Conservation (phyloP, 2,888 invertebrate genomes). For the Neoitamus cyanurus region DNA sequence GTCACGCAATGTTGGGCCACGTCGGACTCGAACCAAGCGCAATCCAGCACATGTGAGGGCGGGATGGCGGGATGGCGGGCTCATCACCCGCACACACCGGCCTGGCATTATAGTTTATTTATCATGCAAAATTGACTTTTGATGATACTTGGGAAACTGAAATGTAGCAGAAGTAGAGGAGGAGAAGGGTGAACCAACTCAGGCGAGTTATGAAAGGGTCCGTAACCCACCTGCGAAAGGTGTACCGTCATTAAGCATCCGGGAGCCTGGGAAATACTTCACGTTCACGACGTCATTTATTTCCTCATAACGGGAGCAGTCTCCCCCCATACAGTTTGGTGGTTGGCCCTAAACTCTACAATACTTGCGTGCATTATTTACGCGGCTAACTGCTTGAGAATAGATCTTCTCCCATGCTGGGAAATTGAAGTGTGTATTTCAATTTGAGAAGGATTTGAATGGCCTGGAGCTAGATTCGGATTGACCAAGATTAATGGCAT, state of each 20-base stretch:
- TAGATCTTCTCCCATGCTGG: too few relatives aligned
- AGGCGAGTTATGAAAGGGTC: neutral
- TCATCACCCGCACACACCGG: neutral
- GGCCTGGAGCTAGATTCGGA: too few relatives aligned
- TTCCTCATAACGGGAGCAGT: neutral
- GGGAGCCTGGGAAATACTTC: neutral
- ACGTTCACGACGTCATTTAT: neutral
- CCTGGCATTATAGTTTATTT: neutral
- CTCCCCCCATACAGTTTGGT: too few relatives aligned
- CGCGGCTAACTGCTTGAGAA: too few relatives aligned
- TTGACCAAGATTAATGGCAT: too few relatives aligned
- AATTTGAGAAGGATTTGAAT: too few relatives aligned
- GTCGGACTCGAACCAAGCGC: neutral
- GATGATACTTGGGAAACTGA: neutral
- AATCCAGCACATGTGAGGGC: neutral
- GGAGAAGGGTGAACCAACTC: neutral
- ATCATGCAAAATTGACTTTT: constrained; percentile 25
- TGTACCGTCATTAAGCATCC: neutral
- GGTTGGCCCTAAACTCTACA: too few relatives aligned
- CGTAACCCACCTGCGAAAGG: neutral
- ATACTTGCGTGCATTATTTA: too few relatives aligned
- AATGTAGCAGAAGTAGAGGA: neutral
- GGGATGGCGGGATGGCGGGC: neutral
- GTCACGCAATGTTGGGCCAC: neutral
- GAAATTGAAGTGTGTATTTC: too few relatives aligned